Percentiles rank a stretch among this genome's conserved stretches.
These are phyloP conservation scores for Nymphalis polychloros DNA, from an alignment of 2,888 invertebrate genomes.

Conservation along the genomic window DNA sequence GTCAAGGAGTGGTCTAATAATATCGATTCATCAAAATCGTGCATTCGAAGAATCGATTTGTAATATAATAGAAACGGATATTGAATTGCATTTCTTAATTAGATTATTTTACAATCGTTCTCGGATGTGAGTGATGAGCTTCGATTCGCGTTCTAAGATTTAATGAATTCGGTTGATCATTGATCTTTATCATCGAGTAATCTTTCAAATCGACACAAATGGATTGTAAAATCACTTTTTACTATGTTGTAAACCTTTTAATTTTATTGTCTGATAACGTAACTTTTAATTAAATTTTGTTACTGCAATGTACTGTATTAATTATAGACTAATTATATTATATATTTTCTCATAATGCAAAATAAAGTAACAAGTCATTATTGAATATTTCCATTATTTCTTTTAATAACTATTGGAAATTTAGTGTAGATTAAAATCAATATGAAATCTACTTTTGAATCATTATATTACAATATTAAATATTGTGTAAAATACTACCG, in stretches of 20 bases:
- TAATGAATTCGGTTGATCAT: not conserved
- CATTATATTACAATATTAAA: no score
- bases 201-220: not conserved
- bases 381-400: no score
- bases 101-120: slow-evolving; percentile 12
- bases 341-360: no score
- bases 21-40: slow-evolving; percentile 36
- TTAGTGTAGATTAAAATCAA: no score
- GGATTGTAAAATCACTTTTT: not conserved
- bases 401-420: no score
- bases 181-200: not conserved
- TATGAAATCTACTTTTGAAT: no score
- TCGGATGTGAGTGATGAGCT: not conserved
- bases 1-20: slow-evolving; percentile 30
- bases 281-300: not conserved
- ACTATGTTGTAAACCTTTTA: not conserved
- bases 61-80: slow-evolving; percentile 30
- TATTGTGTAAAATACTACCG: no score
- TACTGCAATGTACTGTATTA: not conserved
- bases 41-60: slow-evolving; percentile 31
- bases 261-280: not conserved
- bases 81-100: slow-evolving; percentile 27
- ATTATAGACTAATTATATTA: no score
- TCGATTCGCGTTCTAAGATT: slow-evolving; percentile 2
- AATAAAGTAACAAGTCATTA: no score